Evolutionary conservation across 2,888 invertebrate species (phyloP).

Genomic region (Azorinus chamasolen): DNA sequence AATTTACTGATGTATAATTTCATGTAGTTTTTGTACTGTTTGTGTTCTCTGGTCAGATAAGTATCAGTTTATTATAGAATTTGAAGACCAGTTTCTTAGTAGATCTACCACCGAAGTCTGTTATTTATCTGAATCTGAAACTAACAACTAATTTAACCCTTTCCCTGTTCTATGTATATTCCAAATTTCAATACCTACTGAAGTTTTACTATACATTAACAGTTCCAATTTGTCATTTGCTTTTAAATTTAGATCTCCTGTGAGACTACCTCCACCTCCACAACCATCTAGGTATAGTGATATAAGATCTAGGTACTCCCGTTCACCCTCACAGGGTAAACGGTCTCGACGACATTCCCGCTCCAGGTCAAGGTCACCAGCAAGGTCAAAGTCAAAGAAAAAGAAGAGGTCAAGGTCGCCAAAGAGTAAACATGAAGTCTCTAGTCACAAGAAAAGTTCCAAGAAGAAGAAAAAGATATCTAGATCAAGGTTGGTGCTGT

Average conservation of each 20-base stretch:
- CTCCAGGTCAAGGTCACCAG: slow-evolving; percentile 60
- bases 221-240: too few relatives aligned
- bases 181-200: too few relatives aligned
- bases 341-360: slow-evolving; percentile 53
- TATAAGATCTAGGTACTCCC: slow-evolving; percentile 19
- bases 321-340: slow-evolving; percentile 62
- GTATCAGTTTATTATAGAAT: too few relatives aligned
- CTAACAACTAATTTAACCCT: too few relatives aligned
- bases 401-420: slow-evolving; percentile 73
- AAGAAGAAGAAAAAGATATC: slow-evolving; percentile 71
- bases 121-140: too few relatives aligned
- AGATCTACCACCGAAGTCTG: too few relatives aligned
- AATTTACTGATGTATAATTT: too few relatives aligned
- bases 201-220: too few relatives aligned
- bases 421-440: slow-evolving; percentile 46
- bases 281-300: slow-evolving; percentile 43
- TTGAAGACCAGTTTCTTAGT: too few relatives aligned
- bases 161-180: too few relatives aligned
- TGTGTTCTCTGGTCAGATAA: too few relatives aligned
- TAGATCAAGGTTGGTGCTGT: slow-evolving; percentile 44
- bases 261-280: slow-evolving; percentile 45
- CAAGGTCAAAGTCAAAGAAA: slow-evolving; percentile 64
- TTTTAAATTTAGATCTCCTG: slow-evolving; percentile 54
- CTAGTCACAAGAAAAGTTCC: slow-evolving; percentile 56
- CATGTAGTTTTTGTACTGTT: too few relatives aligned